Conservation (phyloP, 1,140 invertebrate species). For the Formica exsecta region DNA sequence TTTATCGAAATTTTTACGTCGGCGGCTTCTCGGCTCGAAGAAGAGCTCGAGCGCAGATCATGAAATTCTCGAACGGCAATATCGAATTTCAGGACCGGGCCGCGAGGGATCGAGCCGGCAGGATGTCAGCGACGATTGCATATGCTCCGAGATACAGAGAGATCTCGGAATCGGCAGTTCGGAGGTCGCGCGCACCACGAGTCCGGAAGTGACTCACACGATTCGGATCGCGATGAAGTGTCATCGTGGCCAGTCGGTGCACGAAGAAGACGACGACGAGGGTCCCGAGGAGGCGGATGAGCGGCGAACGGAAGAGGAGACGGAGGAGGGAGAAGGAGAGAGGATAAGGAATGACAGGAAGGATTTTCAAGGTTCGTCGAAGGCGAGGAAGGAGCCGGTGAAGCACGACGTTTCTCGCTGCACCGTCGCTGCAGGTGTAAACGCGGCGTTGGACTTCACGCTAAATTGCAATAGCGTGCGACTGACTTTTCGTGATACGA, state of each 20-base stretch:
- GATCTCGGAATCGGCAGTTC: constrained; percentile 77
- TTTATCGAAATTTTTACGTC: constrained; percentile 31
- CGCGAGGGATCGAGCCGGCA: constrained; percentile 9
- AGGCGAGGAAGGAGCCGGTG: constrained; percentile 41
- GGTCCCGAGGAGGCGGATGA: constrained; percentile 29
- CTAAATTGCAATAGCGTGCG: constrained; percentile 81
- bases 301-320: constrained; percentile 35
- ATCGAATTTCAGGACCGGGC: constrained; percentile 58
- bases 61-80: constrained; percentile 16
- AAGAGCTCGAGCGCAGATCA: not conserved
- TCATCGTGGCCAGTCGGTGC: constrained; percentile 67
- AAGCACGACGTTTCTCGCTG: constrained; percentile 69
- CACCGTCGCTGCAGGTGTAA: constrained; percentile 66
- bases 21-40: not conserved
- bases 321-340: constrained; percentile 1
- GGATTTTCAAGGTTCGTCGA: constrained; percentile 44
- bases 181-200: constrained; percentile 72
- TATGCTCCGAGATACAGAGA: constrained; percentile 78
- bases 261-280: not conserved
- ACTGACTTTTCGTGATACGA: constrained; percentile 79
- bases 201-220: constrained; percentile 82
- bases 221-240: constrained; percentile 83
- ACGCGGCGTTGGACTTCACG: constrained; percentile 81
- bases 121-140: constrained; percentile 73
- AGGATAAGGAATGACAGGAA: constrained; percentile 49